These are phyloP conservation scores for Tapera naevia DNA, from an alignment of 2,797 vertebrate genomes.

Conservation along the genomic window DNA sequence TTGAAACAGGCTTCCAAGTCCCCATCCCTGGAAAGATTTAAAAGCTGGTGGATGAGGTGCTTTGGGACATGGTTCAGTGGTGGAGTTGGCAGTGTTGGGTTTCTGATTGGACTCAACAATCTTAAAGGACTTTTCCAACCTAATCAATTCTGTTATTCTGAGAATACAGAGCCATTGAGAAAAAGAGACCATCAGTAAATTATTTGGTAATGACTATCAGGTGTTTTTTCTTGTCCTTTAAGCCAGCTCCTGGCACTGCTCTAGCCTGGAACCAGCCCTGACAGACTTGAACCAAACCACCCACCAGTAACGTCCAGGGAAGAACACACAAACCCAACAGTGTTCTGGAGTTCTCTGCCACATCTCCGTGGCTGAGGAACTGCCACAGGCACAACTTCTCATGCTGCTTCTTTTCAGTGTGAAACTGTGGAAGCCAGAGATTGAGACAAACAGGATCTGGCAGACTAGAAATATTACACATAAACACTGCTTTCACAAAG, in stretches of 20 bases:
- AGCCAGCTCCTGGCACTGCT: neutral
- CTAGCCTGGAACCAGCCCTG: neutral
- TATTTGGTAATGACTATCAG: neutral
- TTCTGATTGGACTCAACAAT: no score
- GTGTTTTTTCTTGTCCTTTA: neutral
- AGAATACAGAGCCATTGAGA: accelerated
- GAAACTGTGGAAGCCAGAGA: neutral
- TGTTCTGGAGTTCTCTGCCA: neutral
- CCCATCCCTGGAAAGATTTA: no score
- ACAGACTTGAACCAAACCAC: neutral
- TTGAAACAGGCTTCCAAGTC: neutral
- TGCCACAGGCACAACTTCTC: neutral
- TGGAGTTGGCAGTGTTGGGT: no score
- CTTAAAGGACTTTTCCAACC: no score
- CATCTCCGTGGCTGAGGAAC: neutral
- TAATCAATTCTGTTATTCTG: neutral
- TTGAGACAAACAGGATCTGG: neutral
- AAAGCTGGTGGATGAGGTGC: no score
- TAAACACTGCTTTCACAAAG: neutral
- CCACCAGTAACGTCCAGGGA: accelerated
- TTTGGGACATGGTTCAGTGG: no score
- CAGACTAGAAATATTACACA: neutral
- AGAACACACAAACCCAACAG: neutral
- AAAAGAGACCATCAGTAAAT: neutral
- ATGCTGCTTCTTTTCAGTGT: accelerated